Conservation (phyloP, 2,888 invertebrate species). For the Mythimna lalbum region DNA sequence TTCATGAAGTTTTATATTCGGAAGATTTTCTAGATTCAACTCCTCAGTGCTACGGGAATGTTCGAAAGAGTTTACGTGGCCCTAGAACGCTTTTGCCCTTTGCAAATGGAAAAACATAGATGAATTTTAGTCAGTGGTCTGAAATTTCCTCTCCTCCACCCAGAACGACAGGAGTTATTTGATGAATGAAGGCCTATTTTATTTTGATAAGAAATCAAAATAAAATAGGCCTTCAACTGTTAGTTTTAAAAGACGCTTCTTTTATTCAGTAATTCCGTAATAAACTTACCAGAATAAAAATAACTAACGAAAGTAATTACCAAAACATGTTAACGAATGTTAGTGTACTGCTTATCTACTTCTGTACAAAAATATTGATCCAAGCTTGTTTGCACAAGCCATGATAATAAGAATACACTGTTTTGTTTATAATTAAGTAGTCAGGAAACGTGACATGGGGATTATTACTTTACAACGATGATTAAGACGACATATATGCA, state of each 20-base stretch:
- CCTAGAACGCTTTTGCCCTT: no score
- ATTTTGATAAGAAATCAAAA: no score
- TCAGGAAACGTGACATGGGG: conserved; percentile 57
- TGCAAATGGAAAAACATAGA: no score
- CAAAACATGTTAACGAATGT: conserved; percentile 31
- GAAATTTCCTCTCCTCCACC: no score
- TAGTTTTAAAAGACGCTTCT: background rate
- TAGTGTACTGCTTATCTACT: conserved; percentile 39
- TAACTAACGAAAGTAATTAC: conserved; percentile 35
- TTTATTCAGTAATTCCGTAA: background rate
- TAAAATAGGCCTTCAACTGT: no score
- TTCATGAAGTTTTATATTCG: no score
- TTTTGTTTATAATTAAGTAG: conserved; percentile 65
- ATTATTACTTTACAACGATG: conserved; percentile 49
- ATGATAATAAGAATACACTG: conserved; percentile 64
- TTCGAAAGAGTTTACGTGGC: no score
- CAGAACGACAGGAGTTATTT: no score
- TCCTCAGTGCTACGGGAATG: no score
- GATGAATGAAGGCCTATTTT: no score
- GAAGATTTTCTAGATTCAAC: no score
- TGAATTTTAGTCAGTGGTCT: no score
- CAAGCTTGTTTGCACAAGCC: conserved; percentile 69
- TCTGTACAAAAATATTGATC: conserved; percentile 74
- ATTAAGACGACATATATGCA: conserved; percentile 19
- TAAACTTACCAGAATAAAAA: conserved; percentile 9